Base-by-base conservation (phyloP, 2,113 vertebrate species). In the Martes martes region DNA sequence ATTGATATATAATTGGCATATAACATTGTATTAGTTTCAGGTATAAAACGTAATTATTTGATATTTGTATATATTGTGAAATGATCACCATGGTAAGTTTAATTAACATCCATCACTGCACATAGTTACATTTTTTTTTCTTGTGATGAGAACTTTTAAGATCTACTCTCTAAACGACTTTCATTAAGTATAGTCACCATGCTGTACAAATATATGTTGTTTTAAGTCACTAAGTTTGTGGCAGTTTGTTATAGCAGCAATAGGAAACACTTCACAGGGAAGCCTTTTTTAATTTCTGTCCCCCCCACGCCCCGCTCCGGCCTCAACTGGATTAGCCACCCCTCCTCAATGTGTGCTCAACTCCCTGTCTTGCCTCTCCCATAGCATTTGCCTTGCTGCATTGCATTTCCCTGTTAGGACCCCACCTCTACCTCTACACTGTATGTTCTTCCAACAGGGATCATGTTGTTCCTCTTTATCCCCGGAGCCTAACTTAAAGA, bases 101-200 rank as follows among this genome's bases (percentile, higher is more conserved):
- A 63, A 82, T 76, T 85, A 93, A 76, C 18, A 76, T 63, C 33
- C 42, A 76, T 85, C 42, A 16, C 42, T 18, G 23, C 7, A 74
- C 16, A 61, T 11, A 57, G 42, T 61, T 76, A 85, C 24, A 42
- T 52, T 93, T 78, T 65, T 65, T 78, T 65, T 86, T 33, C 71
- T 39, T 50, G 92, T 65, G 33, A 78, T 93, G 69, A 63, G 15
- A 63, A 31, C 57, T 61, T 61, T 36, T 84, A 73, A 83, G 47
- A 73, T 61, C 33, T 73, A 73, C 33, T 94, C 67, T 74, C 86
- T 81, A 61, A 94, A 80, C 47, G 67, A 81, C 55, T 94, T 83
- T 52, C 39, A 82, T 74, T 74, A 82, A 63, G 26, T 82, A 9
- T 65, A 82, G 67, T 83, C 31, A 24, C 21, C 42, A 33, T 14